Conservation (phyloP, 2,888 invertebrate species). For the Drosophila dives region DNA sequence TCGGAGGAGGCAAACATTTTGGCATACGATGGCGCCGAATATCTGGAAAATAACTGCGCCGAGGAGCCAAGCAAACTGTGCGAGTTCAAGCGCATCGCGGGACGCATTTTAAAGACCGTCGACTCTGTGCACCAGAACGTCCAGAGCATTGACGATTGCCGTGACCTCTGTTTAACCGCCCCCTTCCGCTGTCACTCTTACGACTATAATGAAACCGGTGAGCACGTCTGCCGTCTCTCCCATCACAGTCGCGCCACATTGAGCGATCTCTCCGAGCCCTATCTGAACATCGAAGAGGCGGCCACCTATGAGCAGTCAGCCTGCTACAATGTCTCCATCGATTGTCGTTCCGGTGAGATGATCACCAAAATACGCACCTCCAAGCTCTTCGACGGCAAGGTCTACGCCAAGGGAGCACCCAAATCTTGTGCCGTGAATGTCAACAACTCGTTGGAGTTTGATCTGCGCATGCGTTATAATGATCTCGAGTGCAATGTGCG, state of each 20-base stretch:
- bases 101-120: slow-evolving; percentile 96
- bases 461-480: slow-evolving; percentile 95
- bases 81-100: slow-evolving; percentile 95
- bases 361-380: slow-evolving; percentile 95
- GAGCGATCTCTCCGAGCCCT: slow-evolving; percentile 94
- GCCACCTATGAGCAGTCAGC: slow-evolving; percentile 96
- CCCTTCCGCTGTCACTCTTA: slow-evolving; percentile 96
- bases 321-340: slow-evolving; percentile 96
- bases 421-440: slow-evolving; percentile 96
- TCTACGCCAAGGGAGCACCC: slow-evolving; percentile 96
- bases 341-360: slow-evolving; percentile 96
- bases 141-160: slow-evolving; percentile 93
- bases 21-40: slow-evolving; percentile 90
- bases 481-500: slow-evolving; percentile 96
- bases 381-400: slow-evolving; percentile 96
- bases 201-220: slow-evolving; percentile 96
- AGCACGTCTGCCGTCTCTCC: slow-evolving; percentile 95
- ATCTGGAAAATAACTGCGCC: slow-evolving; percentile 96
- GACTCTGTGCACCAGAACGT: slow-evolving; percentile 97
- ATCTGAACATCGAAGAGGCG: slow-evolving; percentile 94
- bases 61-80: slow-evolving; percentile 96
- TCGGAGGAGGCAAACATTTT: slow-evolving; percentile 93
- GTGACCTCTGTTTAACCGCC: slow-evolving; percentile 94
- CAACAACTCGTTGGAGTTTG: slow-evolving; percentile 94
- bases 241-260: slow-evolving; percentile 95